Conservation (phyloP, 2,113 vertebrate genomes). For the Vidua macroura region DNA sequence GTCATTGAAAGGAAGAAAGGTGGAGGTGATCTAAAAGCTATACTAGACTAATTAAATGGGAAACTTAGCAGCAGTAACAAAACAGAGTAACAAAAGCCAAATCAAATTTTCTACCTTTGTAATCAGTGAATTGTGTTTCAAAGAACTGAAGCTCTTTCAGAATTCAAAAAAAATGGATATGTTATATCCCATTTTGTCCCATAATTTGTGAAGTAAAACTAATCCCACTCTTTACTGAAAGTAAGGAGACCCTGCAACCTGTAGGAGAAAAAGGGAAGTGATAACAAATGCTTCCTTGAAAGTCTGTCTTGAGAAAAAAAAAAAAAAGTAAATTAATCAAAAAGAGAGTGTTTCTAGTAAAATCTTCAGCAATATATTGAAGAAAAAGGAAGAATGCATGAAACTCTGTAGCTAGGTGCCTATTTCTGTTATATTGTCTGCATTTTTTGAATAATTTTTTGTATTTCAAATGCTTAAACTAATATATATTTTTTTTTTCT, state of each 20-base stretch:
- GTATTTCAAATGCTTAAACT: not conserved
- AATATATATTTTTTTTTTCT: not conserved
- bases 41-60: not conserved
- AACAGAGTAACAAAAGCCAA: not conserved
- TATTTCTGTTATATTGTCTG: not conserved
- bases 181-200: not conserved
- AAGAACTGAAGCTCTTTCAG: not conserved
- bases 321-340: not conserved
- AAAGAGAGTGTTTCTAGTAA: not conserved
- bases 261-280: not conserved
- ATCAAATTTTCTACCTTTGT: not conserved
- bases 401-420: not conserved
- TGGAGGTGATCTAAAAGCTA: not conserved
- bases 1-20: not conserved
- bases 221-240: not conserved
- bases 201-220: not conserved
- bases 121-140: not conserved
- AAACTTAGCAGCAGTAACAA: not conserved
- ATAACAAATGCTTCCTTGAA: not conserved
- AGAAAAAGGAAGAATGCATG: not conserved
- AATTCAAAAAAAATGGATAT: not conserved
- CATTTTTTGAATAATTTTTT: not conserved
- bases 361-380: not conserved
- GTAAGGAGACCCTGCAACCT: not conserved
- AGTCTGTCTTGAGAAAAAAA: not conserved